Percentiles rank a stretch among this genome's conserved stretches.
Conservation (phyloP, 2,797 vertebrate species). For the Eospalax fontanierii region DNA sequence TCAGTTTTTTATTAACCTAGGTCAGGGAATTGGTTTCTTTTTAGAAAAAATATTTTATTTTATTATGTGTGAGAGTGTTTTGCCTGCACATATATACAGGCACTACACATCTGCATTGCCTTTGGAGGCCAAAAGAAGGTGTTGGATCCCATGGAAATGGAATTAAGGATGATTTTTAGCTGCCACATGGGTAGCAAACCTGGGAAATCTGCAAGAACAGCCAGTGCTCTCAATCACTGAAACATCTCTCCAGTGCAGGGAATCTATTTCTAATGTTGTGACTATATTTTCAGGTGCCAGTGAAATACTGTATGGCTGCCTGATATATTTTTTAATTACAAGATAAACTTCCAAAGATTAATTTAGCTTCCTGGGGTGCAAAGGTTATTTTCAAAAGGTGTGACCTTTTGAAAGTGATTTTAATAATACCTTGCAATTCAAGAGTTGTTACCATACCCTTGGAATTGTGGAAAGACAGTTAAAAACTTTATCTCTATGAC, state of each 20-base stretch:
- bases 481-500: not conserved
- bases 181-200: too few species aligned
- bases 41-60: too few species aligned
- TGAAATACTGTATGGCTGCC: not conserved
- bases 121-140: too few species aligned
- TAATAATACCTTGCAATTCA: not conserved
- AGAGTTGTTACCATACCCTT: not conserved
- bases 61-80: too few species aligned
- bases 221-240: too few species aligned
- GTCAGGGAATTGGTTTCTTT: not conserved
- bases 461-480: not conserved
- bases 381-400: not conserved
- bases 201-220: too few species aligned
- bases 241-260: not conserved
- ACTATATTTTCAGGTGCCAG: not conserved
- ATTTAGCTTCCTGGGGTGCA: not conserved
- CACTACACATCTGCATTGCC: too few species aligned
- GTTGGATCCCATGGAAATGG: too few species aligned
- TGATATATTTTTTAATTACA: not conserved
- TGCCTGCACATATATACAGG: too few species aligned
- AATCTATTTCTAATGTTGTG: constrained; percentile 14
- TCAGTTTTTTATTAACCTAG: constrained; percentile 54
- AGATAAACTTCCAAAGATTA: not conserved
- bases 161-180: too few species aligned
- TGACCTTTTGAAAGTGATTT: not conserved